phyloP scores from a whole-genome alignment of 2,113 vertebrate species.

The Athene cunicularia region DNA sequence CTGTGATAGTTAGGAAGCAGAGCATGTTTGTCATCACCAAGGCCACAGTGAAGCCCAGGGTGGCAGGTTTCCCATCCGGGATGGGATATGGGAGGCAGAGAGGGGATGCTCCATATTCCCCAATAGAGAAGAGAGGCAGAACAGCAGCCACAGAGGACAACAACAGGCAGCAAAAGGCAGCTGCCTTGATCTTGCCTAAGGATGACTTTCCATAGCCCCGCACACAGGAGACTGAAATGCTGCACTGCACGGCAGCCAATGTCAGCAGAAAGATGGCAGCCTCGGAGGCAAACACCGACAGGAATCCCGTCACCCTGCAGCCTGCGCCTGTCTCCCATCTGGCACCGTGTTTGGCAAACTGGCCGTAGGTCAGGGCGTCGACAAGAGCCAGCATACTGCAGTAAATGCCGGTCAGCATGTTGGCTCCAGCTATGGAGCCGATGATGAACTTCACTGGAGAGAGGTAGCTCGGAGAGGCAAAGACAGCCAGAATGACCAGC shows the following conservation, averaged over 20 bases:
- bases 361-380: conserved; percentile 86
- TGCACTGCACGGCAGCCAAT: conserved; percentile 88
- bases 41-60: conserved; percentile 80
- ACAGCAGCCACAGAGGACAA: conserved; percentile 81
- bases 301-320: conserved; percentile 89
- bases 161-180: conserved; percentile 82
- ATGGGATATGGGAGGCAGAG: conserved; percentile 89
- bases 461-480: conserved; percentile 81
- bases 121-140: conserved; percentile 85
- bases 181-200: conserved; percentile 78
- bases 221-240: conserved; percentile 82
- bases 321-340: conserved; percentile 87
- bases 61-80: conserved; percentile 76
- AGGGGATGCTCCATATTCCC: conserved; percentile 90
- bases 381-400: conserved; percentile 86
- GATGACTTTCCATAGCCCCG: conserved; percentile 82
- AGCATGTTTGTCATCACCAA: conserved; percentile 88
- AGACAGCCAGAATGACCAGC: conserved; percentile 85
- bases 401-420: conserved; percentile 86
- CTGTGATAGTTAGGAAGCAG: conserved; percentile 87
- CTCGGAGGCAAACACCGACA: conserved; percentile 89
- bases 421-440: conserved; percentile 88
- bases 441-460: conserved; percentile 89
- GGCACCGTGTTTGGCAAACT: conserved; percentile 85
- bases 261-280: conserved; percentile 89